Conservation (phyloP, 1,140 invertebrate species). For the Fopius arisanus region DNA sequence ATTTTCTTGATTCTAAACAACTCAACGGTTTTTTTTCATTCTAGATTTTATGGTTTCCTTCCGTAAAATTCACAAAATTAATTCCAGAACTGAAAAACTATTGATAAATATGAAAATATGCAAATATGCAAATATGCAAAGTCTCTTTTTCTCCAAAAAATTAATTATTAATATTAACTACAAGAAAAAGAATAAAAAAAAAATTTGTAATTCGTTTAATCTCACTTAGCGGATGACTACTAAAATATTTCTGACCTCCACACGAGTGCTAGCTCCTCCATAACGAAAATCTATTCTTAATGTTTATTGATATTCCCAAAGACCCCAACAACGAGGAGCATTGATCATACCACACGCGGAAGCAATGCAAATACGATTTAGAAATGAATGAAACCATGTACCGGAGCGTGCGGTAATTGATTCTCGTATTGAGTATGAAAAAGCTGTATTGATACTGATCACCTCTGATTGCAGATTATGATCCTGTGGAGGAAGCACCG, state of each 20-base stretch:
- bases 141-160: too few relatives aligned
- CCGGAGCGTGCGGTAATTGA: not conserved
- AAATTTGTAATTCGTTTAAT: too few relatives aligned
- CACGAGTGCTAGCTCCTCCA: not conserved
- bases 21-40: too few relatives aligned
- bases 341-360: not conserved
- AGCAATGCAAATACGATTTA: not conserved
- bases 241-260: not conserved
- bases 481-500: slow-evolving; percentile 28
- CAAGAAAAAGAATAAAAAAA: too few relatives aligned
- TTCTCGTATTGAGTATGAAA: not conserved
- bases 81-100: too few relatives aligned
- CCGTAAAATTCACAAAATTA: too few relatives aligned
- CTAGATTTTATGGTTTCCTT: too few relatives aligned
- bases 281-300: not conserved
- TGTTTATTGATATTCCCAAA: not conserved
- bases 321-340: not conserved
- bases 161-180: too few relatives aligned
- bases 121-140: too few relatives aligned
- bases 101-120: too few relatives aligned
- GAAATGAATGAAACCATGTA: not conserved
- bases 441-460: not conserved
- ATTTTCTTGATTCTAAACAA: too few relatives aligned
- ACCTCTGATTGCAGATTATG: slow-evolving; percentile 41
- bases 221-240: too few relatives aligned